phyloP scores from a whole-genome alignment of 2,888 invertebrate genomes.

The Dorcus hopei region DNA sequence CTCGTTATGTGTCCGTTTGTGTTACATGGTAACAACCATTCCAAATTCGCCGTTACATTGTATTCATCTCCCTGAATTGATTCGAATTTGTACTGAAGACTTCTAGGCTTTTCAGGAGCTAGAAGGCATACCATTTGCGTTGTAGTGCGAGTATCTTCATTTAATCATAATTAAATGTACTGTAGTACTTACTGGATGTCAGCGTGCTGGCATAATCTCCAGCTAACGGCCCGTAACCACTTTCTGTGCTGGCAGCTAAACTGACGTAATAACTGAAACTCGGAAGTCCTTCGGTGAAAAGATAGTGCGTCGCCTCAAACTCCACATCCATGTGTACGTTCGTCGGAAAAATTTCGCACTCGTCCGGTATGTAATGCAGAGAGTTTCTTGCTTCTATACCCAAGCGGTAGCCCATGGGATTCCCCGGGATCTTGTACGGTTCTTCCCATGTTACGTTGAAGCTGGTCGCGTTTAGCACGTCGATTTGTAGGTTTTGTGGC shows the following conservation, averaged over 20 bases:
- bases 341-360: slow-evolving; percentile 1
- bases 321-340: background rate
- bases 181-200: slow-evolving; percentile 1
- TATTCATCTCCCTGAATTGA: slow-evolving; percentile 9
- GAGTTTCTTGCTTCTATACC: slow-evolving; percentile 10
- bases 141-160: background rate
- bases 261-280: slow-evolving; percentile 15
- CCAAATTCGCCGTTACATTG: slow-evolving; percentile 15
- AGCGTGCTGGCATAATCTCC: background rate
- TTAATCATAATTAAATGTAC: no score
- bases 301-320: background rate
- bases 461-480: slow-evolving; percentile 1
- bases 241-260: slow-evolving; percentile 6
- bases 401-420: slow-evolving; percentile 21
- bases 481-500: slow-evolving; percentile 18
- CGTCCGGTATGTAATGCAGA: slow-evolving; percentile 17
- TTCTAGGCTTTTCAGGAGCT: slow-evolving; percentile 23
- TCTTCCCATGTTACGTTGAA: slow-evolving; percentile 26
- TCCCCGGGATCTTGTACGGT: slow-evolving; percentile 24
- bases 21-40: slow-evolving; percentile 31
- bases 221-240: background rate
- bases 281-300: background rate
- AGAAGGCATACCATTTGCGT: slow-evolving; percentile 7
- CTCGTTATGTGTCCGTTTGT: slow-evolving; percentile 29
- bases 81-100: slow-evolving; percentile 12